phyloP scores from a whole-genome alignment of 2,797 vertebrate genomes.

The Phalanger gymnotis region DNA sequence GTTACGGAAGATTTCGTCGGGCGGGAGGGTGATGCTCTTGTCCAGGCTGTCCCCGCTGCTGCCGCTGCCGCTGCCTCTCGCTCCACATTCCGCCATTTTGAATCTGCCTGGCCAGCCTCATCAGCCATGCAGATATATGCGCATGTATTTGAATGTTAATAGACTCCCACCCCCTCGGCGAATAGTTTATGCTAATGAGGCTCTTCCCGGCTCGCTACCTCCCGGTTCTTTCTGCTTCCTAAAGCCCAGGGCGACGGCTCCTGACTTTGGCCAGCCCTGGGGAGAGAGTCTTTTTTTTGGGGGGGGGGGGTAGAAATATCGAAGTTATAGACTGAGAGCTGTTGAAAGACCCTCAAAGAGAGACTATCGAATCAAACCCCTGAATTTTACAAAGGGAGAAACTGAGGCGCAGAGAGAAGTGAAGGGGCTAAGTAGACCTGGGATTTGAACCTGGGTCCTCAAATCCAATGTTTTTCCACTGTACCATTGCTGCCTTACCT shows the following conservation, averaged over 20 bases:
- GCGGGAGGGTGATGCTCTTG: constrained; percentile 97
- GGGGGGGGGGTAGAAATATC: background rate
- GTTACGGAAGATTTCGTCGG: constrained; percentile 97
- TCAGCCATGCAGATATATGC: constrained; percentile 84
- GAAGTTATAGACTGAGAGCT: background rate
- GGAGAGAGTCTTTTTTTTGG: accelerated
- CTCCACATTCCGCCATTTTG: constrained; percentile 95
- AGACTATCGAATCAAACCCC: accelerated
- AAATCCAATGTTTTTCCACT: background rate
- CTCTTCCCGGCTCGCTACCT: background rate
- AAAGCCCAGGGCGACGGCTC: background rate
- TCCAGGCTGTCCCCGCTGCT: constrained; percentile 90
- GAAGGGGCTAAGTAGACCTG: background rate
- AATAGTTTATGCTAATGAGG: constrained; percentile 78
- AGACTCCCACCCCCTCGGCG: background rate
- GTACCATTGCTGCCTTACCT: background rate
- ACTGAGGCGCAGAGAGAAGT: background rate
- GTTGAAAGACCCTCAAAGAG: accelerated
- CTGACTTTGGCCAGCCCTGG: accelerated
- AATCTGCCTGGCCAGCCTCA: constrained; percentile 80
- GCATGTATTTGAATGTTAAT: constrained; percentile 81
- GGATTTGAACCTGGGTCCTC: background rate
- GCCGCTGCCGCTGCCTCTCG: constrained; percentile 82
- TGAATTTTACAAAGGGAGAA: background rate
- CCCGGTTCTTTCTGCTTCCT: background rate